Evolutionary conservation across 2,113 vertebrate species (phyloP), one percentile per base, ranked within the genome.

Genomic region (Boleophthalmus pectinirostris): DNA sequence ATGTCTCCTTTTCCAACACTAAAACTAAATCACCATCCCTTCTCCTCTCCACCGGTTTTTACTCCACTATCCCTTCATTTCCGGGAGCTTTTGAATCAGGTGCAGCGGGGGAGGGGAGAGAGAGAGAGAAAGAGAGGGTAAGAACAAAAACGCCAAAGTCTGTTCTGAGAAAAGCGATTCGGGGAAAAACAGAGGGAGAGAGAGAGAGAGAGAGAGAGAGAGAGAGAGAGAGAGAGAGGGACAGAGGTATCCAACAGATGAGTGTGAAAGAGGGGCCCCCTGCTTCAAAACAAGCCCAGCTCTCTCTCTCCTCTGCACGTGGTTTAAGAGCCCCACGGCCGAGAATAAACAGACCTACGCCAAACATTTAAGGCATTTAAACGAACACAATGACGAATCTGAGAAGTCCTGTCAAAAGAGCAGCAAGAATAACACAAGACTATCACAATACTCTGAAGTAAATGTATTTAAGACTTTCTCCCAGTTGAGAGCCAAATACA

Each of bases 191-290:
- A 45, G 66, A 73, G 69, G 63, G 83, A 72, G 71, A 56, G 49
- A 20, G 14, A 9, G 49, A 49, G 66, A 46, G 70, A 3, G 21
- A 79, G 79, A n/a, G 7, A 7, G 49, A 47, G 63, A 56, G 70
- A 3, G 11, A 79, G 79, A 45, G 46, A 13, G 46, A 47, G 46
- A 13, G 46, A 47, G 46, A 10, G 8, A 9, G 51, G 43, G 64
- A 51, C 68, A 1, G 21, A 79, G 79, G 69, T 64, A 80, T 78
- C 66, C 49, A 75, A 70, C 83, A 77, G 74, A 68, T 18, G 58
- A 24, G 83, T 80, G 87, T 82, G 78, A 85, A 85, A 73, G 75
- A 58, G 56, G 46, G n/a, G 66, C 16, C 16, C n/a, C 25, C 61
- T 51, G 46, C 47, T 57, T 56, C 0, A 75, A 73, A 70, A 80